Base-by-base conservation (phyloP, 2,888 invertebrate species). In the Mamestra brassicae region DNA sequence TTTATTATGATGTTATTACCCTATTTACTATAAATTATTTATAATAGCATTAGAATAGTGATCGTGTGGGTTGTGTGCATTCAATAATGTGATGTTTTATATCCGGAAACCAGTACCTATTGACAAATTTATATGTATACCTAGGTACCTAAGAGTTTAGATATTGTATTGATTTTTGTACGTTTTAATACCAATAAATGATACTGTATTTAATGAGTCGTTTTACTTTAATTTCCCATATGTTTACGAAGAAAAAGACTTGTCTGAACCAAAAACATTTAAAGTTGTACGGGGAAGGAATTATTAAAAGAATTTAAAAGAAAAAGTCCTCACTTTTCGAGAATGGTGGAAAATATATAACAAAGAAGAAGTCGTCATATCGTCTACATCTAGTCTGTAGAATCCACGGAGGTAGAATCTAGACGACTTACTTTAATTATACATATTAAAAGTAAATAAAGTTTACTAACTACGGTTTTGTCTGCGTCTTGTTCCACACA, bases 141-240 rank as follows among this genome's bases (percentile, higher is more conserved):
- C 15, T 66, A 55, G 42, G 2, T 61, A 66, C 11, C 1, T 68
- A 38, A 58, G 61, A 45, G 11, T 65, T 58, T 26, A 66, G 38
- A 62, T 77, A 77, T 76, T 76, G 67, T 76, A 74, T 74, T 65
- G 65, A 76, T 69, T 86, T 83, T 86, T 85, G 73, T 87, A 85
- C 83, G 72, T 85, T 85, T 81, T 85, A 83, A 68, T 78, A 85
- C 38, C 68, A 86, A 80, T 87, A 86, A 85, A 85, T 80, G 67
- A 80, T 47, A 5, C 54, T 60, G 34, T 60, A 63, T 72, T 70
- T 57, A 47, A 47, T 64, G 65, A n/a, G 17, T 60, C 0, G 26
- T 65, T 52, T 80, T 4, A 17, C 3, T 78, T 34, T 1, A 17
- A 54, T 74, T 60, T 26, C 34, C 4, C 13, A 3, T 13, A 34